Evolutionary conservation across 2,888 invertebrate species (phyloP), one percentile per base, ranked within the genome.

Genomic region (Drosophila pseudotakahashii): DNA sequence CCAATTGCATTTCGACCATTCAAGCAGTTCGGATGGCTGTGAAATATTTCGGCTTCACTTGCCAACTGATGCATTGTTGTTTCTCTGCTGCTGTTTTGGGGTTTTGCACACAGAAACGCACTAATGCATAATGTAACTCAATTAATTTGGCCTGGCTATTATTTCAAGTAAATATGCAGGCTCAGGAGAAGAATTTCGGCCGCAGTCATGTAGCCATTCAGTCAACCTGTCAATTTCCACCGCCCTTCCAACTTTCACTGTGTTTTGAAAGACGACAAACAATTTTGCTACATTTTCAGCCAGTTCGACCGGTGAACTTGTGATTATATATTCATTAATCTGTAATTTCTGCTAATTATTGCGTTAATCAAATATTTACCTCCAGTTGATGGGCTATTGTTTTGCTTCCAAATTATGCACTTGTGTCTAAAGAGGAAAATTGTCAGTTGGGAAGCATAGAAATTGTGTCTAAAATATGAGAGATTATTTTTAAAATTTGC

Each of bases 131-230:
- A 60, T 75, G 71, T 72, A 84, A 81, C 77, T 77, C 67, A 87
- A 87, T 84, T 81, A 82, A 87, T 87, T 87, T 79, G 58, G 68
- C 23, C 78, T 75, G 74, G 63, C 52, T 68, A 82, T 63, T 79
- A 66, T 82, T 64, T 39, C 39, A 55, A 63, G 71, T 52, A 42
- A 52, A 57, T 58, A 50, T 45, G 10, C 16, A 39, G 39, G 39
- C 32, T 59, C 51, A 23, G 36, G 30, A 14, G 53, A 61, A 47
- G 55, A 23, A 52, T 55, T 54, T 58, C 51, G 16, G 39, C 39
- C 50, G 52, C 41, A 60, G 42, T 66, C 68, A 45, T 39, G 26
- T 36, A 60, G 42, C 67, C 68, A 45, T 39, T 26, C 67, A 61
- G 61, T 55, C 61, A 52, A 48, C 48, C 78, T 61, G 61, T 59